Evolutionary conservation across 64 coral and sea anemone species (phyloP).

Genomic region (Dendronephthya gigantea): DNA sequence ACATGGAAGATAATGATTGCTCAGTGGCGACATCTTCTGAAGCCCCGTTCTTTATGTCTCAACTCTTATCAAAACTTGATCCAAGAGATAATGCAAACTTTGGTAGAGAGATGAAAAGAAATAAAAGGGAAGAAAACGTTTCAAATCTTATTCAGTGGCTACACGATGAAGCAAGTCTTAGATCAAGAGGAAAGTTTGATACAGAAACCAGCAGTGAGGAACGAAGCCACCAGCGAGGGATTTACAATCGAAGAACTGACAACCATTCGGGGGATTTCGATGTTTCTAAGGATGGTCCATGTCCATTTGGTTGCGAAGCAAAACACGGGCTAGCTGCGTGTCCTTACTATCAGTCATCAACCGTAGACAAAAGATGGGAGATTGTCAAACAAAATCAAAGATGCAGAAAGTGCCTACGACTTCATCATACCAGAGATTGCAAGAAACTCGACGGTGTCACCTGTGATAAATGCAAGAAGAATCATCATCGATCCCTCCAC

Average conservation of each 20-base stretch:
- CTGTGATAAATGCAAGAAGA: background rate
- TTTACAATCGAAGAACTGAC: too few relatives aligned
- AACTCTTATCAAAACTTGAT: slow-evolving; percentile 34
- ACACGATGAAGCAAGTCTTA: background rate
- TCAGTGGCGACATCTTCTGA: slow-evolving; percentile 30
- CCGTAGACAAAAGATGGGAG: background rate
- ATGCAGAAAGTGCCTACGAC: background rate
- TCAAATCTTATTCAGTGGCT: background rate
- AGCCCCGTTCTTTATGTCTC: slow-evolving; percentile 43
- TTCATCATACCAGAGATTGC: slow-evolving; percentile 11
- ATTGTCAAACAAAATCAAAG: background rate
- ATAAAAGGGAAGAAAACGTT: slow-evolving; percentile 18
- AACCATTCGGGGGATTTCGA: background rate
- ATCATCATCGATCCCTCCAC: background rate
- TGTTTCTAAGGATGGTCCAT: background rate
- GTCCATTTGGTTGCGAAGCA: background rate
- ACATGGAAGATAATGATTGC: slow-evolving; percentile 42
- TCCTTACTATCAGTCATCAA: background rate
- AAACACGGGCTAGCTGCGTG: background rate
- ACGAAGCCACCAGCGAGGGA: too few relatives aligned
- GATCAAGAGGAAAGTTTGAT: background rate
- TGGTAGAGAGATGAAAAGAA: slow-evolving; percentile 36
- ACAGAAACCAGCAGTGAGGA: too few relatives aligned
- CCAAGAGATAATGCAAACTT: slow-evolving; percentile 9
- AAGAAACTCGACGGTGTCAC: background rate